phyloP scores from a whole-genome alignment of 2,888 invertebrate species.

The Piscicola geometra region DNA sequence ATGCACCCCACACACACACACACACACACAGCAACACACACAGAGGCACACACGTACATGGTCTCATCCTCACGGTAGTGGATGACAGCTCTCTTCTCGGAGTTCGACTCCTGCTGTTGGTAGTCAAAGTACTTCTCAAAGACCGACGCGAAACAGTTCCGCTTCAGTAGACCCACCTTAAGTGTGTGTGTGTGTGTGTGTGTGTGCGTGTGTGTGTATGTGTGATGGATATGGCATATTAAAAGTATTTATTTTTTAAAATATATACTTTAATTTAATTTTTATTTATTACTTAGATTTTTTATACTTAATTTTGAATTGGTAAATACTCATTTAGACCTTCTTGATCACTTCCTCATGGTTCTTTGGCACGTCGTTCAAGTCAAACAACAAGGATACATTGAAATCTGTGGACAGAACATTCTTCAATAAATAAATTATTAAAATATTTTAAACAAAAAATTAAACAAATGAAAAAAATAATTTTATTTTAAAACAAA shows the following conservation, averaged over 20 bases:
- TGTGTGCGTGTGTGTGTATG: not conserved
- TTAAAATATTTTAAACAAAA: too few species aligned
- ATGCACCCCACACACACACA: too few species aligned
- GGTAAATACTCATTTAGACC: too few species aligned
- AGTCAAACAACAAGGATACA: conserved; percentile 84
- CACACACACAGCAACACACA: too few species aligned
- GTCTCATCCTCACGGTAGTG: conserved; percentile 98
- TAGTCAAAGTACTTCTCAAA: conserved; percentile 99
- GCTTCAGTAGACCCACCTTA: conserved; percentile 73
- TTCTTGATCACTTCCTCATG: conserved; percentile 84
- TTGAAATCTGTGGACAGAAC: conserved; percentile 59
- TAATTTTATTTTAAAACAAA: not conserved
- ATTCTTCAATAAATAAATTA: too few species aligned
- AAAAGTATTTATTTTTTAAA: too few species aligned
- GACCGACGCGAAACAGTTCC: conserved; percentile 98
- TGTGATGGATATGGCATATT: too few species aligned
- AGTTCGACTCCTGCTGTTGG: conserved; percentile 85
- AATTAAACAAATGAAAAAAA: not conserved
- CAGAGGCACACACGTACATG: conserved; percentile 67
- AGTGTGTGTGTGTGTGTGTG: not conserved
- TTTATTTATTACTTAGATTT: too few species aligned
- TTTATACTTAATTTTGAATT: too few species aligned
- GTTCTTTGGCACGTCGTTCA: conserved; percentile 83
- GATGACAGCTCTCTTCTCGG: conserved; percentile 90
- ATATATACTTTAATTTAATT: too few species aligned